Evolutionary conservation across 1,140 invertebrate genomes (phyloP).

Genomic region (Papilio polyxenes): DNA sequence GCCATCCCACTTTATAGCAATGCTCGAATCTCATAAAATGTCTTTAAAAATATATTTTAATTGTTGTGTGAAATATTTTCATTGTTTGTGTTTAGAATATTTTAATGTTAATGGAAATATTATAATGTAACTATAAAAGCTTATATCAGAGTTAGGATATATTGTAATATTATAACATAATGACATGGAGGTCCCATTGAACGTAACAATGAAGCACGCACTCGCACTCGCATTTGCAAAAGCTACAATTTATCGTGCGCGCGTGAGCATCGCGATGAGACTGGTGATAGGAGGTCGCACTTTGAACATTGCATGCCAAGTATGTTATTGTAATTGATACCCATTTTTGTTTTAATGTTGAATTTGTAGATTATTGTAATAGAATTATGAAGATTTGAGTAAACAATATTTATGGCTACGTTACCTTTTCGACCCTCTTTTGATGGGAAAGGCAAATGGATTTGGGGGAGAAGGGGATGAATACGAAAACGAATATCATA

Average conservation of each 20-base stretch:
- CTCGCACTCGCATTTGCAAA: background rate
- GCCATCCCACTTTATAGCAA: background rate
- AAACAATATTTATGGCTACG: too few relatives aligned
- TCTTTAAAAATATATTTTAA: background rate
- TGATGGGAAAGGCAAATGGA: too few relatives aligned
- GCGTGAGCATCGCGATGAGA: conserved; percentile 48
- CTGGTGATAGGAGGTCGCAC: background rate
- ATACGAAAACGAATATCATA: too few relatives aligned
- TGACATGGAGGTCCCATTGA: conserved; percentile 47
- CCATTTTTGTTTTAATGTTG: too few relatives aligned
- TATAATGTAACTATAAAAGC: background rate
- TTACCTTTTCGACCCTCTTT: too few relatives aligned
- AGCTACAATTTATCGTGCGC: conserved; percentile 52
- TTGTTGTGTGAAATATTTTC: background rate
- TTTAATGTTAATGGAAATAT: too few relatives aligned
- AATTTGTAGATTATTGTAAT: too few relatives aligned
- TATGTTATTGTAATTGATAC: background rate
- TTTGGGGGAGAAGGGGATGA: too few relatives aligned
- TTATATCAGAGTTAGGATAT: background rate
- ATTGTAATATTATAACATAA: conserved; percentile 56
- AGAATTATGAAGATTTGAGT: too few relatives aligned
- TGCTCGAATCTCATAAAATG: background rate
- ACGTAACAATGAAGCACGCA: conserved; percentile 49
- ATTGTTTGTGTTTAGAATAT: too few relatives aligned
- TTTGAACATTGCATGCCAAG: background rate